Evolutionary conservation across 2,113 vertebrate genomes (phyloP), one percentile per base, ranked within the genome.

Genomic region (Hippocampus mohnikei): DNA sequence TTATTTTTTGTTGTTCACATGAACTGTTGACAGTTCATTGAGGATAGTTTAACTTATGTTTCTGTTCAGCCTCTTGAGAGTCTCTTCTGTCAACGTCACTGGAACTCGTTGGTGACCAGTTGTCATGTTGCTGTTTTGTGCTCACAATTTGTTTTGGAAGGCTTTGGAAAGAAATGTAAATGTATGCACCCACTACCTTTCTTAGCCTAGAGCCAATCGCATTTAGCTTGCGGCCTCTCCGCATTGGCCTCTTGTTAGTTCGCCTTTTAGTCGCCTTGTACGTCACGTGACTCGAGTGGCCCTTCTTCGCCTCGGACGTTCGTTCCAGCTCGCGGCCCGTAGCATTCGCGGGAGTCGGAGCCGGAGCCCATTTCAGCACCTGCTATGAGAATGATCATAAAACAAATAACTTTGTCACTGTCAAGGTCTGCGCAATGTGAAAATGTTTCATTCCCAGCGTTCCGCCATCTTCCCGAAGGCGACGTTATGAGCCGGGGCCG

Each of bases 371-470:
- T 42, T 69, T 73, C 78, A 56, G 69, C 65, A 71, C 67, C 78
- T 18, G 76, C 79, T 86, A 79, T 11, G 82, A 82, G 86, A 85
- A 86, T 85, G 67, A 79, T 79, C 40, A 74, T 80, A 68, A 90
- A 87, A 86, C 78, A 89, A 86, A 89, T 80, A 87, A 75, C 77
- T 76, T 86, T 87, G 23, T 75, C 80, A 81, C 84, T 66, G 74
- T 84, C 80, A 80, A 83, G 82, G 80, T 85, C 81, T 71, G 80
- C 77, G 71, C 73, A 79, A 78, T 76, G 75, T 84, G 82, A 88
- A 88, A 87, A 85, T 74, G 83, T 80, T 74, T 68, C 77, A 86
- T 81, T 75, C 78, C 66, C 40, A 55, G 76, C 10, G 23, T 74
- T 71, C 44, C 71, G 61, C 8, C 11, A 21, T 52, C 72, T 68